phyloP scores from a whole-genome alignment of 2,797 vertebrate species.

The Micrastur ruficollis region DNA sequence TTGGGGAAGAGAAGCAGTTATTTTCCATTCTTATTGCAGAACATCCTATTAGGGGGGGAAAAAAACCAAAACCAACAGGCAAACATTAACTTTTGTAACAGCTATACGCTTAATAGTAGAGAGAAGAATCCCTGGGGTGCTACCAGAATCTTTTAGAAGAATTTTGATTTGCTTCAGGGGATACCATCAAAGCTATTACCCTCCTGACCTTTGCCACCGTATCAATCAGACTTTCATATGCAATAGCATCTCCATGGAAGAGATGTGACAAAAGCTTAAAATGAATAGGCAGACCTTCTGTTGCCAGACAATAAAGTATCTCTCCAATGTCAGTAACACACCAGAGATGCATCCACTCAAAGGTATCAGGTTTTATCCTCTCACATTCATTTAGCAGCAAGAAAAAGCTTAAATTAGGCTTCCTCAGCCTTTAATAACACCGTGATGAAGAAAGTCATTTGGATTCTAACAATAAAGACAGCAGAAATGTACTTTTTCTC shows the following conservation, averaged over 20 bases:
- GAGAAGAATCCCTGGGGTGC: slow-evolving; percentile 13
- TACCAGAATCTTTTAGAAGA: not conserved
- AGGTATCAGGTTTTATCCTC: slow-evolving; percentile 5
- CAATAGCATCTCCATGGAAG: not conserved
- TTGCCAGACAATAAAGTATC: not conserved
- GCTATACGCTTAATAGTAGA: not conserved
- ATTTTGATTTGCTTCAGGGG: slow-evolving; percentile 7
- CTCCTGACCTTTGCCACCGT: not conserved
- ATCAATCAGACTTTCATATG: slow-evolving; percentile 2
- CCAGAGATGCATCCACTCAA: not conserved
- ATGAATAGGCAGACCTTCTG: not conserved
- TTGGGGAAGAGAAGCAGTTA: not conserved
- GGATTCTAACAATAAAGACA: not conserved
- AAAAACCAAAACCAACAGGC: not conserved
- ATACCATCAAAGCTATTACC: slow-evolving; percentile 5
- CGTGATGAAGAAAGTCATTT: not conserved
- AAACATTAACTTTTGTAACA: slow-evolving; percentile 36
- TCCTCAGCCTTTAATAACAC: not conserved
- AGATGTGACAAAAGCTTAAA: not conserved
- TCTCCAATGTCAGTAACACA: not conserved
- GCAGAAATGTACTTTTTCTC: not conserved
- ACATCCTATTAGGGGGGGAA: not conserved
- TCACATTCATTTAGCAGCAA: not conserved
- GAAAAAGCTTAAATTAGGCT: not conserved
- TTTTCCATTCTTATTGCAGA: slow-evolving; percentile 19